Evolutionary conservation across 2,888 invertebrate species (phyloP).

Genomic region (Ethmia dodecea): DNA sequence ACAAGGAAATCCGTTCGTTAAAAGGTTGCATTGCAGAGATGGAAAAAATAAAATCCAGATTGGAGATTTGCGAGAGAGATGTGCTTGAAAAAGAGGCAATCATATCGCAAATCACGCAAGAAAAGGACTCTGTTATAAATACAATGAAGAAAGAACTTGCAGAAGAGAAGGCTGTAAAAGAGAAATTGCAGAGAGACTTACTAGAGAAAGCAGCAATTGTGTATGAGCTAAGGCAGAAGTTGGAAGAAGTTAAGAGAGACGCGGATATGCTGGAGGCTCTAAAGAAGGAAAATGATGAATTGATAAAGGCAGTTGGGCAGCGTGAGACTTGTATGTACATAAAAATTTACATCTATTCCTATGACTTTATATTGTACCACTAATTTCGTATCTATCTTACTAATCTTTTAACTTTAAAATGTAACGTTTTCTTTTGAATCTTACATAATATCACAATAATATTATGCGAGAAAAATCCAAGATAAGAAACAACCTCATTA

Average conservation of each 20-base stretch:
- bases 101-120: slow-evolving; percentile 25
- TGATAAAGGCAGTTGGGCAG: slow-evolving; percentile 40
- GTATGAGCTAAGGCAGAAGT: slow-evolving; percentile 26
- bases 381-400: too few relatives aligned
- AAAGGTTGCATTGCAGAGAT: slow-evolving; percentile 23
- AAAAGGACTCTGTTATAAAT: slow-evolving; percentile 36
- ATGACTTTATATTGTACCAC: too few relatives aligned
- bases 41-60: slow-evolving; percentile 20
- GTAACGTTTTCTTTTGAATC: too few relatives aligned
- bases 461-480: too few relatives aligned
- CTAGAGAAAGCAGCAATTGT: slow-evolving; percentile 25
- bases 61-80: slow-evolving; percentile 27
- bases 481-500: too few relatives aligned
- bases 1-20: slow-evolving; percentile 30
- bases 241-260: slow-evolving; percentile 27
- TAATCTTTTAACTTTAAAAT: too few relatives aligned
- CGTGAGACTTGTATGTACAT: slow-evolving; percentile 54
- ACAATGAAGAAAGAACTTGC: slow-evolving; percentile 35
- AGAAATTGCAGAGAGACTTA: slow-evolving; percentile 30
- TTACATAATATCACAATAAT: too few relatives aligned
- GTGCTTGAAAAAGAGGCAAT: slow-evolving; percentile 21
- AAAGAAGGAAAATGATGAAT: slow-evolving; percentile 46
- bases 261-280: slow-evolving; percentile 31
- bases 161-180: slow-evolving; percentile 30
- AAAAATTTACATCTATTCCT: too few relatives aligned